phyloP scores from a whole-genome alignment of 2,113 vertebrate species.

The Oryzias woworae region DNA sequence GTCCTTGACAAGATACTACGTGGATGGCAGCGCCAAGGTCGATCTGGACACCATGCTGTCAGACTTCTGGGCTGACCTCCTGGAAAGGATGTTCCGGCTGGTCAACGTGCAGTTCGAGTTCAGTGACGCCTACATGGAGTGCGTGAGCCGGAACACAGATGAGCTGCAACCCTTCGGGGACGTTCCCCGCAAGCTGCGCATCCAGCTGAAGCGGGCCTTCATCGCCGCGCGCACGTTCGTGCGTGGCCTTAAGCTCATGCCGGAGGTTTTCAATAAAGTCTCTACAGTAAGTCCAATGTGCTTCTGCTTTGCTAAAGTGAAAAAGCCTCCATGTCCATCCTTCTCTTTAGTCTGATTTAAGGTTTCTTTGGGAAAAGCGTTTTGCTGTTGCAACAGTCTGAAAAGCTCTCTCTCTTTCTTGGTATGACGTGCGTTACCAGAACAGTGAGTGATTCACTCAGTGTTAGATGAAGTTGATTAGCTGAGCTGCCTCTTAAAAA shows the following conservation, averaged over 20 bases:
- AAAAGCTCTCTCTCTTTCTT: constrained; percentile 33
- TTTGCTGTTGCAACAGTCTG: constrained; percentile 24
- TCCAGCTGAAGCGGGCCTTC: constrained; percentile 90
- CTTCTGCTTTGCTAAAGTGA: not conserved
- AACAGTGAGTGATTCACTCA: constrained; percentile 40
- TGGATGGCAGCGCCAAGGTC: constrained; percentile 81
- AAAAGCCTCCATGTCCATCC: not conserved
- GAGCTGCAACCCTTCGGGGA: constrained; percentile 96
- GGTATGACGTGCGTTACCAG: constrained; percentile 50
- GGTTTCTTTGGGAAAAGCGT: constrained; percentile 19
- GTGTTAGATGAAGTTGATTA: constrained; percentile 48
- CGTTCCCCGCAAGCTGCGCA: constrained; percentile 90
- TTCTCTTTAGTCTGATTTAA: constrained; percentile 19
- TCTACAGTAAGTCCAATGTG: constrained; percentile 70
- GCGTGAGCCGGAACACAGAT: constrained; percentile 92
- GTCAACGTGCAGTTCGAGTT: constrained; percentile 96
- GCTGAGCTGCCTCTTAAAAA: constrained; percentile 26
- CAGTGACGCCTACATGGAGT: constrained; percentile 91
- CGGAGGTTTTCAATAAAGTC: constrained; percentile 88
- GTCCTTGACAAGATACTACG: constrained; percentile 88
- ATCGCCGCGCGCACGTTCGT: constrained; percentile 92
- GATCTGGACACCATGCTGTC: constrained; percentile 94
- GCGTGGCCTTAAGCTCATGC: constrained; percentile 85
- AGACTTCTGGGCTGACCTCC: constrained; percentile 93
- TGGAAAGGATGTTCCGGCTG: constrained; percentile 96